These are phyloP conservation scores for Rachycentron canadum DNA, from an alignment of 2,797 vertebrate genomes.

Conservation along the genomic window DNA sequence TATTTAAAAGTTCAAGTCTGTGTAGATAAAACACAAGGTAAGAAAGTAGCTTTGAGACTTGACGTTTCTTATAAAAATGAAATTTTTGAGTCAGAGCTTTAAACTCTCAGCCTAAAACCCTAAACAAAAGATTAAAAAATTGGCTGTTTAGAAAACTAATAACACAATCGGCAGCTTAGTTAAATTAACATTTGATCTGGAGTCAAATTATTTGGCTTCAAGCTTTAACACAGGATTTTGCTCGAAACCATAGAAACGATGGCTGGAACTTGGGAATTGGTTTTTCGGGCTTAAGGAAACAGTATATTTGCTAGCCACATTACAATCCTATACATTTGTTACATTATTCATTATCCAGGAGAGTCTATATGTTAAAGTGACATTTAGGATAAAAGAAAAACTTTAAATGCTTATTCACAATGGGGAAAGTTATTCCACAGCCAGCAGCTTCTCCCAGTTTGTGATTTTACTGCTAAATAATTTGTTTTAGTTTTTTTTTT, in stretches of 20 bases:
- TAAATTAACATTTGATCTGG: not conserved
- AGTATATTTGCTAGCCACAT: not conserved
- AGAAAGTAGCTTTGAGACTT: not conserved
- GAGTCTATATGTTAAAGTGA: not conserved
- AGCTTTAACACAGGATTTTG: not conserved
- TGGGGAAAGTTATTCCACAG: not conserved
- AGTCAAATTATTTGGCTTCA: not conserved
- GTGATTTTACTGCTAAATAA: not conserved
- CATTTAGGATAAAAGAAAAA: not conserved
- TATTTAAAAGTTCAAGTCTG: not conserved
- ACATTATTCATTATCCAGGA: not conserved
- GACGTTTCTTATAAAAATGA: no score
- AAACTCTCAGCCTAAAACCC: no score
- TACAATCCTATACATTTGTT: not conserved
- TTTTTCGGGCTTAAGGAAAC: not conserved
- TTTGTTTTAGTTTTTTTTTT: conserved; percentile 4
- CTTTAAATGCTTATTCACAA: not conserved
- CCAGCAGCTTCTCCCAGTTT: not conserved
- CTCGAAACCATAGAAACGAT: no score
- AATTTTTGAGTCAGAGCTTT: not conserved
- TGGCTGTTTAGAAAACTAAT: not conserved
- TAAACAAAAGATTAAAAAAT: not conserved
- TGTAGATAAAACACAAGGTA: not conserved
- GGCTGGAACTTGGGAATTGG: no score
- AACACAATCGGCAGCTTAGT: not conserved